Percentiles rank a stretch among this genome's conserved stretches.
phyloP scores from a whole-genome alignment of 1,140 invertebrate species.

The Brachionus asplanchnoidis region DNA sequence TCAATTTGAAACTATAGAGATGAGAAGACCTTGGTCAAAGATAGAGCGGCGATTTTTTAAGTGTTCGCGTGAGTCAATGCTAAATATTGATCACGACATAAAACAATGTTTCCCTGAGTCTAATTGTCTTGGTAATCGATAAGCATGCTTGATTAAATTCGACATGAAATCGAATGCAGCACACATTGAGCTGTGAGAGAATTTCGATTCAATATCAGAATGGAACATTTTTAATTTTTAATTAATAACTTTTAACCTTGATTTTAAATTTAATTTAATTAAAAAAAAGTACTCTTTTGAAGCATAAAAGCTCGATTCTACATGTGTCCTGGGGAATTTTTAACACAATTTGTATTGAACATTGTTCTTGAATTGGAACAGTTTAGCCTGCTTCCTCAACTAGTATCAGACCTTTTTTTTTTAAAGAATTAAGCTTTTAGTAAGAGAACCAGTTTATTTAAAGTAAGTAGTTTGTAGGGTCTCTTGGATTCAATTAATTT shows the following conservation, averaged over 20 bases:
- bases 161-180: not conserved
- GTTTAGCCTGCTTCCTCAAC: not conserved
- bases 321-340: not conserved
- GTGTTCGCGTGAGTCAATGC: not conserved
- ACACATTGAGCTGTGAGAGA: not conserved
- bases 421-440: not conserved
- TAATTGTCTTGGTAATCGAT: constrained; percentile 1
- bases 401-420: not conserved
- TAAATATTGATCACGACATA: not conserved
- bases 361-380: not conserved
- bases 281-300: not conserved
- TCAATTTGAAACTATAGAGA: constrained; percentile 3
- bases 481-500: not conserved
- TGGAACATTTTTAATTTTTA: not conserved
- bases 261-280: not conserved
- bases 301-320: not conserved
- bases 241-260: not conserved
- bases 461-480: not conserved
- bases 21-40: not conserved
- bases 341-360: not conserved
- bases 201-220: not conserved
- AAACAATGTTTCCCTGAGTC: not conserved
- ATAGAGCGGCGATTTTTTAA: not conserved
- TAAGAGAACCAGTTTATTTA: not conserved
- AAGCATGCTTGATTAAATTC: not conserved